phyloP scores from a whole-genome alignment of 2,888 invertebrate genomes.

The Sinodicranocentrus sp. region DNA sequence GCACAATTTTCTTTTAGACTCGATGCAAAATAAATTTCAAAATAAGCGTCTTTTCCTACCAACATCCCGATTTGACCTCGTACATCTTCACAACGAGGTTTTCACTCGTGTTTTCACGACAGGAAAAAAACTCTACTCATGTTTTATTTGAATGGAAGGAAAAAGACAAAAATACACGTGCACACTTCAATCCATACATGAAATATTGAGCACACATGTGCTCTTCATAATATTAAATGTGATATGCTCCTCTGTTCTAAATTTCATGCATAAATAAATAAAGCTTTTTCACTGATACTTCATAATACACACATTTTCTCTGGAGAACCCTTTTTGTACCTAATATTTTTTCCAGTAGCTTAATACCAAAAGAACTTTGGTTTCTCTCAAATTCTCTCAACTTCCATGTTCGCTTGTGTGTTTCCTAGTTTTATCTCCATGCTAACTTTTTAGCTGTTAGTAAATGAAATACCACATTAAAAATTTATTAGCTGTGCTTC shows the following conservation, averaged over 20 bases:
- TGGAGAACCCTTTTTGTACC: background rate
- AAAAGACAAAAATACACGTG: background rate
- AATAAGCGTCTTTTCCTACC: no score
- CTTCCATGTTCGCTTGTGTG: no score
- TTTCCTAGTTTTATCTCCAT: background rate
- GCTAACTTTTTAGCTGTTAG: background rate
- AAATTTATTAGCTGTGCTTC: background rate
- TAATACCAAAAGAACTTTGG: background rate
- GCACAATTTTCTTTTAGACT: no score
- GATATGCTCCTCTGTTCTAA: background rate
- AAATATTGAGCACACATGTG: background rate
- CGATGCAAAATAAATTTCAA: no score
- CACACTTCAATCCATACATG: background rate
- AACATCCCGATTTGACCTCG: no score
- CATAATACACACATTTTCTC: constrained; percentile 5
- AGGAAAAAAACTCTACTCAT: no score
- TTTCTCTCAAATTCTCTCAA: background rate
- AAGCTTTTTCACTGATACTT: background rate
- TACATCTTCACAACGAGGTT: no score
- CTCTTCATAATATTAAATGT: background rate
- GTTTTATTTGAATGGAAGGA: background rate
- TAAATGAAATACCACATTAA: constrained; percentile 19
- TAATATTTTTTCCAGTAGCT: background rate
- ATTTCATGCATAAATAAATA: background rate
- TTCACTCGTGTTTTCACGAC: no score